Conservation (phyloP, 2,797 vertebrate species). For the Esox masquinongy region DNA sequence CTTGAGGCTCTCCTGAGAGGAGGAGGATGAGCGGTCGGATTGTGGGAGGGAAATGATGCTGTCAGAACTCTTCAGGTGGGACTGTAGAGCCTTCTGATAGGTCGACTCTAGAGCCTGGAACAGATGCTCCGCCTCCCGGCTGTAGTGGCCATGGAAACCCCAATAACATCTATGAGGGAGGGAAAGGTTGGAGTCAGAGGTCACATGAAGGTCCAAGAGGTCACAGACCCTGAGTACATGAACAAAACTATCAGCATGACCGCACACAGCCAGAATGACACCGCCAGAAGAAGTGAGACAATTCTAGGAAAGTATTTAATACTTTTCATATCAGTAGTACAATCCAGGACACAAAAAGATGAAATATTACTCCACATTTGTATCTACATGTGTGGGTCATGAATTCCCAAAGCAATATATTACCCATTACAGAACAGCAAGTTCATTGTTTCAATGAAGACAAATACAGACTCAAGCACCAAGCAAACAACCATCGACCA, state of each 20-base stretch:
- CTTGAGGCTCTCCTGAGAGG: constrained; percentile 98
- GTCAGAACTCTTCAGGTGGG: constrained; percentile 94
- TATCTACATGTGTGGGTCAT: neutral
- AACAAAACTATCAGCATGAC: neutral
- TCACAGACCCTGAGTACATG: neutral
- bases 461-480: neutral
- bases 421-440: neutral
- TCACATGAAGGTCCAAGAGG: neutral
- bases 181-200: neutral
- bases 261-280: neutral
- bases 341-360: neutral
- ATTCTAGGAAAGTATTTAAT: neutral
- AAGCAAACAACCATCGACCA: neutral
- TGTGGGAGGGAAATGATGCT: constrained; percentile 94
- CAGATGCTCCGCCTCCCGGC: constrained; percentile 91
- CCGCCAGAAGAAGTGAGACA: neutral
- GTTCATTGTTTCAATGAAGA: neutral
- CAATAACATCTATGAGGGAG: constrained; percentile 86
- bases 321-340: neutral
- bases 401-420: neutral
- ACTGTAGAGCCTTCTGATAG: constrained; percentile 96
- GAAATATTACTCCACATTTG: neutral
- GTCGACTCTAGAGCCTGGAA: constrained; percentile 93
- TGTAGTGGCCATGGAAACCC: constrained; percentile 95
- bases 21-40: constrained; percentile 95